Evolutionary conservation across 2,888 invertebrate genomes (phyloP), one percentile per base, ranked within the genome.

Genomic region (Zeuzera pyrina): DNA sequence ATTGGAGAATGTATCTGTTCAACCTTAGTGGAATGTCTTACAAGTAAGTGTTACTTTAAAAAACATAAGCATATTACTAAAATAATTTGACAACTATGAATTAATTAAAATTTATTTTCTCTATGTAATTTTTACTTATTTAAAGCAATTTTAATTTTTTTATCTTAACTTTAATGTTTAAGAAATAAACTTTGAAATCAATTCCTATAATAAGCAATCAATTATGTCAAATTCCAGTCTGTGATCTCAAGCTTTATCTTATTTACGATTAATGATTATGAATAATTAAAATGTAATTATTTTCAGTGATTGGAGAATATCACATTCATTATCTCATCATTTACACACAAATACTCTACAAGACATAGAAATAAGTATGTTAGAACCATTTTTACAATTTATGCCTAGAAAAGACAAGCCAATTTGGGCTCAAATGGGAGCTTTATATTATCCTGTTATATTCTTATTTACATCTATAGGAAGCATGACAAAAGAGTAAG

Each of bases 261-360:
- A n/a, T n/a, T n/a, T n/a, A n/a, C n/a, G n/a, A n/a, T n/a, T n/a
- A n/a, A n/a, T n/a, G n/a, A n/a, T n/a, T n/a, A n/a, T n/a, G n/a
- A n/a, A n/a, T n/a, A n/a, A n/a, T n/a, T n/a, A n/a, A n/a, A n/a
- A n/a, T n/a, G n/a, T n/a, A n/a, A n/a, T n/a, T 41, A 1, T 32
- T 29, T 83, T 39, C 60, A 87, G 88, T 31, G 89, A 91, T 31
- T 94, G 92, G 91, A 86, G 94, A 19, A 86, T 94, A 32, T 88
- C 89, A 0, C 94, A 95, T 52, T 88, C 86, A 0, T 64, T 94
- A 49, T 93, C 93, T 4, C 94, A 95, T 58, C 94, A 95, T 52
- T 71, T 91, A 12, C 90, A 89, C 57, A 89, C 94, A 0, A 95
- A 95, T 56, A 92, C 94, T 0, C 73, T 89, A 0, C 86, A 89